Base-by-base conservation (phyloP, 2,797 vertebrate genomes). In the Rhinatrema bivittatum region DNA sequence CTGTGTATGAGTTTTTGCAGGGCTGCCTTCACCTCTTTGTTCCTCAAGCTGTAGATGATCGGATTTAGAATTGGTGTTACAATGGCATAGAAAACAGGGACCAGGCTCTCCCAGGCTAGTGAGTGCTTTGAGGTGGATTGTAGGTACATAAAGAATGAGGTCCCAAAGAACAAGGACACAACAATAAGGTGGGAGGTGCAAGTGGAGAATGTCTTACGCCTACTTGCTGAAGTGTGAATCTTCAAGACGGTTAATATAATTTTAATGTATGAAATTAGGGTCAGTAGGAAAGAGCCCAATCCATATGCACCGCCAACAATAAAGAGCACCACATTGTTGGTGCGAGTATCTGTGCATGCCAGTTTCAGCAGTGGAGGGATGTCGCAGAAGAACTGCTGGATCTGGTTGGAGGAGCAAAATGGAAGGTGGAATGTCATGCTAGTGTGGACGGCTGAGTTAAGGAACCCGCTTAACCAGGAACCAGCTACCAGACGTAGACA, bases 371-470 rank as follows among this genome's bases (percentile, higher is more conserved):
- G 25, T 0, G 70, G 60, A 19, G 68, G 59, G 17, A 75, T 53
- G 32, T 72, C 72, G 18, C 74, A 73, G 50, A 70, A 67, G 37
- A 73, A 75, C 16, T 74, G 64, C 6, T 72, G 67, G 2, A 70
- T 65, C 9, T 47, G 29, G 21, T 50, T 70, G 35, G 56, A 44
- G 3, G 49, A 58, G 48, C 65, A 75, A 32, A 72, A 70, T 3
- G 55, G 49, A 43, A 75, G 16, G 5, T 40, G 39, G 21, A 50
- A 21, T 30, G 68, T 40, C 27, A 68, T 60, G n/a, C 61, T 17
- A 31, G 65, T 61, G 29, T 70, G 61, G 5, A 47, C 29, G 1
- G 50, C 42, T 17, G 61, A 53, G 7, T 65, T 55, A 3, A 62
- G 7, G 3, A 68, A 29, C 1, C 64, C 60, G 10, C 56, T 43